phyloP scores from a whole-genome alignment of 1,140 invertebrate species.

The Eueides isabella region DNA sequence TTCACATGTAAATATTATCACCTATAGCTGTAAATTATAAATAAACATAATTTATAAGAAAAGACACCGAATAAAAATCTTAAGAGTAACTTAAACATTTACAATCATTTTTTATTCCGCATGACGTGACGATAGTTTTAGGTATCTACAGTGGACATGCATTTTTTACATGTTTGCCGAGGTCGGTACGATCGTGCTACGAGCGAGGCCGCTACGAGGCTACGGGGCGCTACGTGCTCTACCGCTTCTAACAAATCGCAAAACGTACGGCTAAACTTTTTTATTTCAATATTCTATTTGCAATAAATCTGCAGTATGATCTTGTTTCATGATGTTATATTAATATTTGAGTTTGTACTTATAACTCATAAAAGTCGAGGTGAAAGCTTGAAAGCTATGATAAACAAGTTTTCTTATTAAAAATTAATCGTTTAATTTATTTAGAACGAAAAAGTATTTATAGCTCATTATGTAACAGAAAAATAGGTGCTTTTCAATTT shows the following conservation, averaged over 20 bases:
- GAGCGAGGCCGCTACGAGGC: slow-evolving; percentile 48
- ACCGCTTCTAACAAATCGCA: slow-evolving; percentile 7
- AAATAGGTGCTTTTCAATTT: slow-evolving; percentile 19
- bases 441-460: not conserved
- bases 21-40: too few relatives aligned
- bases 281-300: not conserved
- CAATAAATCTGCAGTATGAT: not conserved
- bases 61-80: not conserved
- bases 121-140: slow-evolving; percentile 45
- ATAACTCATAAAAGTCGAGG: not conserved
- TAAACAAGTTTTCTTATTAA: not conserved
- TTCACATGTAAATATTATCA: too few relatives aligned
- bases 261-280: not conserved
- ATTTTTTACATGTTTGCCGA: slow-evolving; percentile 53
- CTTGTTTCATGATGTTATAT: not conserved
- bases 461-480: slow-evolving; percentile 10
- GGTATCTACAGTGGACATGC: slow-evolving; percentile 47
- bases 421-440: not conserved
- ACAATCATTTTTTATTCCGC: slow-evolving; percentile 19
- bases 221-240: slow-evolving; percentile 41
- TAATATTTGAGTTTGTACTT: not conserved
- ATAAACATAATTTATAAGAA: not conserved
- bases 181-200: slow-evolving; percentile 51
- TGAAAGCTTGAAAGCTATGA: not conserved
- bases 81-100: not conserved